These are phyloP conservation scores for Pissodes strobi DNA, from an alignment of 1,140 invertebrate genomes.

Conservation along the genomic window DNA sequence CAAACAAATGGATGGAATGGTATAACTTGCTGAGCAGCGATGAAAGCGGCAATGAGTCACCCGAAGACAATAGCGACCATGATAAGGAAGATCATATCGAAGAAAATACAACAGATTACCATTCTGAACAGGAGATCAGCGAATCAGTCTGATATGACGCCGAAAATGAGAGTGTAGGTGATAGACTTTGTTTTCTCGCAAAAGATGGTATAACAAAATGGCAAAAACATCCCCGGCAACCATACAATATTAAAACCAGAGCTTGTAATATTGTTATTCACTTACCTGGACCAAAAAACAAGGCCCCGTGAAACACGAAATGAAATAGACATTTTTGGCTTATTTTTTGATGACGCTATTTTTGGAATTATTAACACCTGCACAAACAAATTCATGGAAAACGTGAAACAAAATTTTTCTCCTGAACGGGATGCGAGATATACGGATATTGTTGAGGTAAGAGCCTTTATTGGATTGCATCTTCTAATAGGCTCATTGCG, in stretches of 20 bases:
- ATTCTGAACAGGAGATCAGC: not conserved
- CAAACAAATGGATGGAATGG: no score
- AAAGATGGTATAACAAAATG: conserved; percentile 20
- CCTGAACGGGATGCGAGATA: conserved; percentile 1
- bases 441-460: conserved; percentile 22
- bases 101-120: not conserved
- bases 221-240: no score
- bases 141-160: not conserved
- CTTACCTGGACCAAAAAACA: conserved; percentile 25
- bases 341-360: conserved; percentile 7
- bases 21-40: no score
- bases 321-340: conserved; percentile 1
- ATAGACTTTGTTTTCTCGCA: not conserved
- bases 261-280: conserved; percentile 16
- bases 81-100: not conserved
- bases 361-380: conserved; percentile 5
- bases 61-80: not conserved
- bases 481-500: conserved; percentile 14
- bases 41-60: no score
- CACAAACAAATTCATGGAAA: conserved; percentile 16
- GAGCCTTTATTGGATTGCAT: conserved; percentile 20
- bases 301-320: conserved; percentile 3
- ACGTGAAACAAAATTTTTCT: conserved; percentile 4
- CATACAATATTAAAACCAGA: not conserved
- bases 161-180: not conserved